Base-by-base conservation (phyloP, 2,113 vertebrate species). In the Gambusia holbrooki region DNA sequence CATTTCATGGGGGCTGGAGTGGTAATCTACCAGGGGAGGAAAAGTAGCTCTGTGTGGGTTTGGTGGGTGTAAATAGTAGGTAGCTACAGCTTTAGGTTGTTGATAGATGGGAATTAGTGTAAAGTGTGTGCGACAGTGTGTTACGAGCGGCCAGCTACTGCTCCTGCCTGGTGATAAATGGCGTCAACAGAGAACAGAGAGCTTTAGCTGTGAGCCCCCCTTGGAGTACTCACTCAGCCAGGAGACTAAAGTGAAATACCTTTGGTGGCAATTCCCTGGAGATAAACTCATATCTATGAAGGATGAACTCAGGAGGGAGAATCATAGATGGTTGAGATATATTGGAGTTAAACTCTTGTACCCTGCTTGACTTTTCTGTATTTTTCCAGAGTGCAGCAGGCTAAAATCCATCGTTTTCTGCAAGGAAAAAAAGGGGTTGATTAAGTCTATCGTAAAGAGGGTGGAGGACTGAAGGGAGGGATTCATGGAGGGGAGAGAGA, bases 61-160 rank as follows among this genome's bases (percentile, higher is more conserved):
- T 32, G 28, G 74, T 75, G 80, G 75, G 82, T 81, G 84, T 67
- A 69, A 90, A 84, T 79, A 61, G 79, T 78, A 84, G 84, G 88
- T 86, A 87, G 83, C 86, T 84, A 72, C 84, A 79, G 88, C 90
- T 85, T 81, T 77, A 81, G 81, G 71, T 82, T 79, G 91, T 79
- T 93, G 91, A 92, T 89, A 69, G 90, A 91, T 87, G 83, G 42
- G 90, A 89, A 82, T 84, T 83, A 88, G 74, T 74, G 88, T 76
- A 69, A 82, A 76, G 85, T 84, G 83, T 74, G 81, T 83, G 86
- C 69, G 73, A 30, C 67, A 29, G 86, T 83, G 78, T 79, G 84
- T 83, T 79, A 62, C 62, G 63, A 54, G 76, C 29, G 71, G 86
- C 80, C 67, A 71, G 79, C 85, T 81, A 69, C 85, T 1, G 81